Base-by-base conservation (phyloP, 2,888 invertebrate genomes). In the Melinaea menophilus region DNA sequence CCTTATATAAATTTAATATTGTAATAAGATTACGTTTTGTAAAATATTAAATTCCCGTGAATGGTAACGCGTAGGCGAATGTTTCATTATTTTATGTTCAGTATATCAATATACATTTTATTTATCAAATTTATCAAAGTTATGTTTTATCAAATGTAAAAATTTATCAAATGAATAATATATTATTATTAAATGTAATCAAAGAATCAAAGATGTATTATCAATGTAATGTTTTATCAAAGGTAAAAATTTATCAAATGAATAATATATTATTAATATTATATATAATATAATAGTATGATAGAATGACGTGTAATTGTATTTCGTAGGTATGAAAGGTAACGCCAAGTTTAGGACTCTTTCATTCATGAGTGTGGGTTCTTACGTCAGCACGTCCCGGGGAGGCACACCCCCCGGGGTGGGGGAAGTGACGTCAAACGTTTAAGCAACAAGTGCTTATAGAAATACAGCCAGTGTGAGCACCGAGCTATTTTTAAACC, bases 381-480 rank as follows among this genome's bases (percentile, higher is more conserved):
- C 75, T 83, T 86, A 89, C 89, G 89, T 90, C 88, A 89, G 83
- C 77, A 67, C 75, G 75, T 69, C 73, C 81, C 80, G 79, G 84
- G 81, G 79, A 85, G 82, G 79, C 80, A 82, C 79, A 75, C 68
- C 70, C 81, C 80, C 80, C 78, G 71, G 75, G 79, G 79, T 73
- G 76, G 79, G 83, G 82, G 72, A 72, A 71, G 75, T 89, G 89
- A 90, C 90, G 90, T 90, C 89, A 89, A 88, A 73, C 73, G 69
- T 77, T 74, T 77, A 79, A 84, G 90, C 90, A 90, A 89, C 89
- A 89, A 89, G 89, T 89, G 86, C 78, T 80, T 72, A 79, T 79
- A 78, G 77, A 79, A 77, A 74, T 79, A 78, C 82, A 82, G 76
- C 78, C 74, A 73, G 77, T 79, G 72, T 76, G 80, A 73, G 76